Conservation (phyloP, 1,140 invertebrate genomes). For the Zaprionus lachaisei region DNA sequence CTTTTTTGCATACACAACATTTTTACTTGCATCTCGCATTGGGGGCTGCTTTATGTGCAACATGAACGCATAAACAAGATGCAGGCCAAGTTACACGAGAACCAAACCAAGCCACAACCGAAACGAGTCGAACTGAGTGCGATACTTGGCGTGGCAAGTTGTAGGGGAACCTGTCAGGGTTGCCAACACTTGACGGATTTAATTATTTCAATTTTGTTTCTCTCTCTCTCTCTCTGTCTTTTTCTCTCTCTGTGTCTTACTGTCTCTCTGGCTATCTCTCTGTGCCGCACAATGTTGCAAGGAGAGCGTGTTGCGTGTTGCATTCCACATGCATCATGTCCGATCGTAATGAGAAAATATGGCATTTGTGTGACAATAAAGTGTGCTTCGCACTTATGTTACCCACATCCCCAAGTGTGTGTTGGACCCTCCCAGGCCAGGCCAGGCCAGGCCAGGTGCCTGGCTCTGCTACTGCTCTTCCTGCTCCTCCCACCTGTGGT, state of each 20-base stretch:
- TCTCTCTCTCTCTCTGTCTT: not conserved
- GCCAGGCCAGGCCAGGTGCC: not conserved
- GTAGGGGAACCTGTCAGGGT: slow-evolving; percentile 46
- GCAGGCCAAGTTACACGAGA: slow-evolving; percentile 30
- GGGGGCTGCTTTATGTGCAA: slow-evolving; percentile 80
- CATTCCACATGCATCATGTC: slow-evolving; percentile 84
- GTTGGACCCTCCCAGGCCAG: too few species aligned
- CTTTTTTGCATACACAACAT: slow-evolving; percentile 35
- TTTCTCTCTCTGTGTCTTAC: not conserved
- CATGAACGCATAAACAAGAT: slow-evolving; percentile 80
- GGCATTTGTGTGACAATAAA: slow-evolving; percentile 84
- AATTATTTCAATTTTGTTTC: slow-evolving; percentile 80
- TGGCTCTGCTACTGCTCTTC: not conserved
- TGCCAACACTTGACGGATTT: slow-evolving; percentile 84
- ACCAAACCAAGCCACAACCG: not conserved
- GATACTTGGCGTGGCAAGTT: not conserved
- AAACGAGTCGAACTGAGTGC: slow-evolving; percentile 8
- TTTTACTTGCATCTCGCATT: slow-evolving; percentile 55
- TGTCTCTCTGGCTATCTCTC: not conserved
- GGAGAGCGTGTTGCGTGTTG: slow-evolving; percentile 57
- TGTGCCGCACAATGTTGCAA: slow-evolving; percentile 29
- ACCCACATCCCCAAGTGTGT: slow-evolving; percentile 49
- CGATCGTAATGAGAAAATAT: slow-evolving; percentile 85
- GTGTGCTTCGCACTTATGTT: slow-evolving; percentile 84
- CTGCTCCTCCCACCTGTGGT: slow-evolving; percentile 7